A percentile compares a stretch with the other conserved stretches of the same genome.
Evolutionary conservation across 2,888 invertebrate genomes (phyloP).

Genomic region (Eupithecia pulchellata): DNA sequence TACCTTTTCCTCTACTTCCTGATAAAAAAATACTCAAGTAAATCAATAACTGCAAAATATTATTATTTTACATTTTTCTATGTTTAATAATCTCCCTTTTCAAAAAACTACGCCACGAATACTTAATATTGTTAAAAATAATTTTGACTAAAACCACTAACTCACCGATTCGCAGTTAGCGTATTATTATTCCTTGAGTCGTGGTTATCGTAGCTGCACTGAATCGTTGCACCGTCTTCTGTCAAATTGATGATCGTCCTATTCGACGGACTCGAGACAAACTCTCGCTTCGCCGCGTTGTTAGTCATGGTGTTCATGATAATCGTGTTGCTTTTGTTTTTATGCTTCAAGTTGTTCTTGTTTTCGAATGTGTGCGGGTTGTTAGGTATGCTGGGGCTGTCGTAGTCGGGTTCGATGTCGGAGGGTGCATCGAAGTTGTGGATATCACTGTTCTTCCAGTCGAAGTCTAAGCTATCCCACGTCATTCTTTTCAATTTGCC

Average conservation of each 20-base stretch:
- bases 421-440: slow-evolving; percentile 82
- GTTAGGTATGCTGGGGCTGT: slow-evolving; percentile 80
- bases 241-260: slow-evolving; percentile 90
- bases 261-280: slow-evolving; percentile 82
- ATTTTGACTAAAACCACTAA: background rate
- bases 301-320: background rate
- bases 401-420: slow-evolving; percentile 81
- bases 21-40: too few relatives aligned
- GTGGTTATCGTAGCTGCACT: slow-evolving; percentile 85
- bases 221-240: slow-evolving; percentile 89
- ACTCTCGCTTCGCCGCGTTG: slow-evolving; percentile 50
- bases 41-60: too few relatives aligned
- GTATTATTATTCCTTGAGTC: slow-evolving; percentile 70
- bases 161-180: slow-evolving; percentile 62
- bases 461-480: slow-evolving; percentile 87
- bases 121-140: too few relatives aligned
- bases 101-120: too few relatives aligned
- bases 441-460: slow-evolving; percentile 81
- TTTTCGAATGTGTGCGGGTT: slow-evolving; percentile 78
- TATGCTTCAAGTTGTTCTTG: slow-evolving; percentile 65
- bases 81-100: too few relatives aligned
- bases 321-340: slow-evolving; percentile 31
- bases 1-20: too few relatives aligned
- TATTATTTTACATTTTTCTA: too few relatives aligned
- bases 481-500: slow-evolving; percentile 80